Evolutionary conservation across 2,888 invertebrate genomes (phyloP).

Genomic region (Embidobia sp.): DNA sequence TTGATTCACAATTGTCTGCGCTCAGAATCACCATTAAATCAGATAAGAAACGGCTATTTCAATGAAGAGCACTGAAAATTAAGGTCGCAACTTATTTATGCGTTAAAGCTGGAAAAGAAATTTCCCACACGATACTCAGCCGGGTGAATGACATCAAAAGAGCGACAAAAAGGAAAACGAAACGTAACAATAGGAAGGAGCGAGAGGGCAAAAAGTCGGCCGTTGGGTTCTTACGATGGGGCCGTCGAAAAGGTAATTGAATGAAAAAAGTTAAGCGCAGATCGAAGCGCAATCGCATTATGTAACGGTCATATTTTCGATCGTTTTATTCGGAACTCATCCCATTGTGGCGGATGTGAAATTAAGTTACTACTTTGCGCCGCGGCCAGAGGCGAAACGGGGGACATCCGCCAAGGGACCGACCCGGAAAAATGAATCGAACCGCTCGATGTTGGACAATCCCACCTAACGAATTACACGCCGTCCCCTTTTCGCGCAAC

Average conservation of each 20-base stretch:
- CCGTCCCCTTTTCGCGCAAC: constrained; percentile 3
- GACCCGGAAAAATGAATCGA: constrained; percentile 69
- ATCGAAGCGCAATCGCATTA: constrained; percentile 45
- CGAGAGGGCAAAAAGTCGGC: too few species aligned
- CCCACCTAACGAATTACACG: constrained; percentile 62
- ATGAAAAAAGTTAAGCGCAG: constrained; percentile 56
- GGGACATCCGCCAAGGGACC: constrained; percentile 67
- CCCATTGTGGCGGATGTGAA: constrained; percentile 65
- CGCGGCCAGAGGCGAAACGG: constrained; percentile 50
- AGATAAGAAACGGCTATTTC: too few species aligned
- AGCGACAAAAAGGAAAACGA: too few species aligned
- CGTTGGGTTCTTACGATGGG: too few species aligned
- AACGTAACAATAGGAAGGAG: too few species aligned
- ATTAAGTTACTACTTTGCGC: constrained; percentile 64
- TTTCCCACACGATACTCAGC: too few species aligned
- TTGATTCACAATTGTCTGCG: too few species aligned
- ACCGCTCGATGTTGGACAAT: constrained; percentile 62
- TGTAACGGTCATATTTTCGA: constrained; percentile 51
- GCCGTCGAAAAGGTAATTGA: constrained; percentile 54
- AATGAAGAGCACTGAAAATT: too few species aligned
- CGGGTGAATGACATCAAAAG: too few species aligned
- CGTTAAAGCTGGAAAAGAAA: too few species aligned
- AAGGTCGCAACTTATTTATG: too few species aligned
- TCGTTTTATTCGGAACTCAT: constrained; percentile 45
- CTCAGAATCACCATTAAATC: too few species aligned